phyloP scores from a whole-genome alignment of 2,888 invertebrate species.

The Eudiplozoon nipponicum region DNA sequence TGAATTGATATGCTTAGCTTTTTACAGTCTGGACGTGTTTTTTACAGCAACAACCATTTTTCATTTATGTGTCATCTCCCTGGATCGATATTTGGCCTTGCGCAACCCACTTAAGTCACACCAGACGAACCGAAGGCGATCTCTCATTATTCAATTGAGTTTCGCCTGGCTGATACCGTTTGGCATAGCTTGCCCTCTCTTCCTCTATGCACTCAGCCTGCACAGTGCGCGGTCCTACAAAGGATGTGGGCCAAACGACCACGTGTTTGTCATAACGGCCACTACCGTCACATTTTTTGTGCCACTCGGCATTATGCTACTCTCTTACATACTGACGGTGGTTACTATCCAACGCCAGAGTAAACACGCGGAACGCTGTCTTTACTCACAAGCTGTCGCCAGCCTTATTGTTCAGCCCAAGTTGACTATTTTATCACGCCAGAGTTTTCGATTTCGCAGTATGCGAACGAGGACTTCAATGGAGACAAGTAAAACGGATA shows the following conservation, averaged over 20 bases:
- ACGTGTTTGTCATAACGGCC: neutral
- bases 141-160: conserved; percentile 18
- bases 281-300: conserved; percentile 1
- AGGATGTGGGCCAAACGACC: conserved; percentile 1
- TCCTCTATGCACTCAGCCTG: conserved; percentile 16
- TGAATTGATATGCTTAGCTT: conserved; percentile 18
- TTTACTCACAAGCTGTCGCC: conserved; percentile 1
- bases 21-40: conserved; percentile 20
- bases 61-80: conserved; percentile 19
- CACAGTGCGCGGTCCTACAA: conserved; percentile 5
- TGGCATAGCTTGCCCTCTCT: conserved; percentile 19
- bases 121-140: conserved; percentile 18
- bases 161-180: conserved; percentile 19
- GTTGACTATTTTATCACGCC: too few species aligned
- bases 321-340: neutral
- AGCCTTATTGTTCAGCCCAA: neutral
- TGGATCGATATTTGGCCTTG: conserved; percentile 19
- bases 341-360: neutral
- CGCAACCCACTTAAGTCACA: conserved; percentile 19
- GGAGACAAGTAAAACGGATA: too few species aligned
- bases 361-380: neutral
- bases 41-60: conserved; percentile 20
- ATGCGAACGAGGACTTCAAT: too few species aligned
- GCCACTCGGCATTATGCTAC: neutral
- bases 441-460: too few species aligned